phyloP scores from a whole-genome alignment of 2,888 invertebrate species.

The Drosophila silvestris region DNA sequence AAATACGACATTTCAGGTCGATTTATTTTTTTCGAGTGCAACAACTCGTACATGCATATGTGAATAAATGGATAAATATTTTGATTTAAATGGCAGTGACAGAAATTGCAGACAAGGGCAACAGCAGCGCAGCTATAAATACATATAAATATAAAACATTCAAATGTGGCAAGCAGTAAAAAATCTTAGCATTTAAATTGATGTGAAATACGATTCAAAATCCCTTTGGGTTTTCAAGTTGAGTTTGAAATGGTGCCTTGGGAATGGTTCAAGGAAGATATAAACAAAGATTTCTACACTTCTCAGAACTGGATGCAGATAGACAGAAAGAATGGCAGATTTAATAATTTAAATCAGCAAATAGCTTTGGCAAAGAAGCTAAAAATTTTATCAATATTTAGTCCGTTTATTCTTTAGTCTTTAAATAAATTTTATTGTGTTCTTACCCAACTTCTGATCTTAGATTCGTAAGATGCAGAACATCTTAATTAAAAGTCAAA shows the following conservation, averaged over 20 bases:
- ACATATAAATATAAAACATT: conserved; percentile 33
- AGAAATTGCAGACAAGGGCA: conserved; percentile 70
- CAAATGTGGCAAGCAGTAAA: conserved; percentile 41
- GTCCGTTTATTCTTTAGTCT: not conserved
- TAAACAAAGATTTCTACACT: conserved; percentile 2
- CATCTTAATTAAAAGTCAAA: not conserved
- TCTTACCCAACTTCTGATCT: not conserved
- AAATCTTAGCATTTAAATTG: conserved; percentile 36
- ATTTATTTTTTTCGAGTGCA: not conserved
- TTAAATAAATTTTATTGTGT: not conserved
- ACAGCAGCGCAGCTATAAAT: conserved; percentile 35
- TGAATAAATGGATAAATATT: conserved; percentile 38
- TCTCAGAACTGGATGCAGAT: not conserved
- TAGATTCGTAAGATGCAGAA: not conserved
- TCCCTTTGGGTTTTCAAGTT: not conserved
- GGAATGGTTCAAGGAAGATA: conserved; percentile 15
- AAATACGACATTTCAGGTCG: not conserved
- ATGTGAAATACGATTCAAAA: conserved; percentile 7
- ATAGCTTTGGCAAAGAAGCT: not conserved
- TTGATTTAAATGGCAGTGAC: conserved; percentile 69
- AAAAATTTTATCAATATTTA: not conserved
- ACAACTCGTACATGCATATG: not conserved
- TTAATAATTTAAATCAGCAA: not conserved
- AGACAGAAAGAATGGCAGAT: not conserved
- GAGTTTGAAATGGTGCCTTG: not conserved